Evolutionary conservation across 2,113 vertebrate species (phyloP).

Genomic region (Lanius ludovicianus): DNA sequence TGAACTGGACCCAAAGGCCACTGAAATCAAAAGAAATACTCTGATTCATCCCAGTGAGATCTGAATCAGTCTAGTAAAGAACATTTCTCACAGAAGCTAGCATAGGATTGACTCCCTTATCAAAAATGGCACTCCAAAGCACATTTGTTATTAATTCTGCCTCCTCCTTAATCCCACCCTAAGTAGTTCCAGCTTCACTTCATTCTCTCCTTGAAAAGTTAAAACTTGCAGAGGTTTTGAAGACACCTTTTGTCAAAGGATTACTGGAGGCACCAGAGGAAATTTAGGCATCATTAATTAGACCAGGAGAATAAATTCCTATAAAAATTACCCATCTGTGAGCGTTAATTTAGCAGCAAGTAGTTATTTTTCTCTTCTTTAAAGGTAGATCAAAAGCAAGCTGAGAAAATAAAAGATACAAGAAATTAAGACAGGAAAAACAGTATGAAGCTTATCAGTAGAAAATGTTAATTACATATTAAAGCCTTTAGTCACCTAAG

Average conservation of each 20-base stretch:
- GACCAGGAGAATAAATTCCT: not conserved
- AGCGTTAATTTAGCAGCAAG: conserved; percentile 3
- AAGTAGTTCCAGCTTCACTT: not conserved
- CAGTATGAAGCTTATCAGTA: not conserved
- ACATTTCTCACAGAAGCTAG: not conserved
- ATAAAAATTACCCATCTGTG: not conserved
- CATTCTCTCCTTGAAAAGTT: not conserved
- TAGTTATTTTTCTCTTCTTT: conserved; percentile 15
- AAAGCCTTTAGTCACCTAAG: not conserved
- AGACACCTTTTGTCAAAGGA: not conserved
- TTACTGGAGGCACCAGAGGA: not conserved
- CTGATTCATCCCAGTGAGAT: not conserved
- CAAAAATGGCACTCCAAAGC: not conserved
- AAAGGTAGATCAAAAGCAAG: not conserved
- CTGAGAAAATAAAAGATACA: not conserved
- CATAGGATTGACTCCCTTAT: not conserved
- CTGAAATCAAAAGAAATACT: not conserved
- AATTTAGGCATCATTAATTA: not conserved
- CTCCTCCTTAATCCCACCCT: not conserved
- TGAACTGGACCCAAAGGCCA: not conserved
- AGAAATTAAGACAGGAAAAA: not conserved
- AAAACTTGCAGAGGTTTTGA: not conserved
- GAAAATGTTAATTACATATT: conserved; percentile 35
- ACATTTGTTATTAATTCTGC: not conserved
- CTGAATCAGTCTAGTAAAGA: not conserved